These are phyloP conservation scores for Andrena fulva DNA, from an alignment of 2,888 invertebrate species.

Conservation along the genomic window DNA sequence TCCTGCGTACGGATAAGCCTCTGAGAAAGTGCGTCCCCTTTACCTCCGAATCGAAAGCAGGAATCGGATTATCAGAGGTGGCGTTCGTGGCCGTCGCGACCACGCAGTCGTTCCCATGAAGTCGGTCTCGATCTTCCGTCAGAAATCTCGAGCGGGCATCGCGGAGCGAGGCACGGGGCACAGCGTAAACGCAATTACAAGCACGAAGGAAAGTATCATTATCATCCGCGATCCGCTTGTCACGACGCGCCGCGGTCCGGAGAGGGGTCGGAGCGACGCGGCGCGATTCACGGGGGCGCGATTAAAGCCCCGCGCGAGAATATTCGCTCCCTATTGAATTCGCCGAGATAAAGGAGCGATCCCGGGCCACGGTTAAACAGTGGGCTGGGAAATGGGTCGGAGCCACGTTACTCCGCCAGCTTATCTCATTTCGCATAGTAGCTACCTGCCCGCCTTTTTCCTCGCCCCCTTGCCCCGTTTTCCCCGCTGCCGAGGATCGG, in stretches of 20 bases:
- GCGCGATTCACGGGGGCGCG: not conserved
- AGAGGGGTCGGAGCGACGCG: not conserved
- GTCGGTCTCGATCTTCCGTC: not conserved
- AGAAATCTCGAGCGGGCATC: slow-evolving; percentile 18
- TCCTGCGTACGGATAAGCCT: no score
- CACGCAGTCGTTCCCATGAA: slow-evolving; percentile 15
- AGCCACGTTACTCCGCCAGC: slow-evolving; percentile 53
- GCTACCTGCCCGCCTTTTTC: slow-evolving; percentile 43
- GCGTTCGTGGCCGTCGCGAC: not conserved
- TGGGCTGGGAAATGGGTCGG: slow-evolving; percentile 60
- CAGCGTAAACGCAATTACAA: slow-evolving; percentile 27
- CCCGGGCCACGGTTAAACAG: slow-evolving; percentile 15
- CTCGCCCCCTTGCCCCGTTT: slow-evolving; percentile 24
- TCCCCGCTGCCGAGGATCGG: slow-evolving; percentile 46
- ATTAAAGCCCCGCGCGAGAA: slow-evolving; percentile 33
- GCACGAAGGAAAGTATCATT: slow-evolving; percentile 26
- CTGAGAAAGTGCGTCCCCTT: no score
- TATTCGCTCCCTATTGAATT: slow-evolving; percentile 47
- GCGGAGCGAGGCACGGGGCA: not conserved
- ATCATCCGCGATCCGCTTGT: slow-evolving; percentile 38
- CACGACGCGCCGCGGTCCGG: not conserved
- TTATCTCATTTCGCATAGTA: slow-evolving; percentile 53
- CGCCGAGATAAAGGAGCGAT: slow-evolving; percentile 48
- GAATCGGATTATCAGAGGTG: not conserved
- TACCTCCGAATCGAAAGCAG: no score